Evolutionary conservation across 2,888 invertebrate genomes (phyloP).

Genomic region (Chymomyza fuscimana): DNA sequence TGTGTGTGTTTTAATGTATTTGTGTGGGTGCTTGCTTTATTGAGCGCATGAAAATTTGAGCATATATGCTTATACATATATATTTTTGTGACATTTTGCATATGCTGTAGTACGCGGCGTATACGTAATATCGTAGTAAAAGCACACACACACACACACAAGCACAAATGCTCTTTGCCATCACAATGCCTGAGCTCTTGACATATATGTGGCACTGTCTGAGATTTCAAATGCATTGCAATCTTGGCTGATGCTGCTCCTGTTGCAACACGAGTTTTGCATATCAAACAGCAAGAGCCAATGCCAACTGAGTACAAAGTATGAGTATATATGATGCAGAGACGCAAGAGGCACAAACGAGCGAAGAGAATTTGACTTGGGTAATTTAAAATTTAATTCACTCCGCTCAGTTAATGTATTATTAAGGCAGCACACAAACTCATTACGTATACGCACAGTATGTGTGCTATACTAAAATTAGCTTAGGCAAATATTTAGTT

Average conservation of each 20-base stretch:
- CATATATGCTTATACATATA: slow-evolving; percentile 18
- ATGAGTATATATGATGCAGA: not conserved
- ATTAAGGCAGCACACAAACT: slow-evolving; percentile 22
- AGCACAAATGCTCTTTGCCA: slow-evolving; percentile 9
- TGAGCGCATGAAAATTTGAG: slow-evolving; percentile 51
- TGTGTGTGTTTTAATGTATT: not conserved
- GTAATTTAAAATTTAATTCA: slow-evolving; percentile 50
- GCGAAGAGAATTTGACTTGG: not conserved
- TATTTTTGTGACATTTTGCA: slow-evolving; percentile 37
- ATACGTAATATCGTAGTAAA: slow-evolving; percentile 47
- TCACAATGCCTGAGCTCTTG: slow-evolving; percentile 26
- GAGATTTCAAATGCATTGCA: slow-evolving; percentile 53
- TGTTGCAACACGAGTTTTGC: slow-evolving; percentile 48
- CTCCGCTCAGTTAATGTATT: slow-evolving; percentile 22
- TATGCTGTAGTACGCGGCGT: slow-evolving; percentile 41
- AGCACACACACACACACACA: not conserved
- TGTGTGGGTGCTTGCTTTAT: slow-evolving; percentile 39
- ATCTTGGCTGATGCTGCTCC: not conserved
- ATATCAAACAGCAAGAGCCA: slow-evolving; percentile 44
- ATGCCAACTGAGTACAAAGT: not conserved
- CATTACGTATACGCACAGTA: slow-evolving; percentile 8
- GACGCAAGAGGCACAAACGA: not conserved
- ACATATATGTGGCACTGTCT: slow-evolving; percentile 62
- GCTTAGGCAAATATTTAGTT: slow-evolving; percentile 51
- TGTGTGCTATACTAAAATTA: not conserved